phyloP scores from a whole-genome alignment of 2,888 invertebrate genomes.

The Cantharis lateralis region DNA sequence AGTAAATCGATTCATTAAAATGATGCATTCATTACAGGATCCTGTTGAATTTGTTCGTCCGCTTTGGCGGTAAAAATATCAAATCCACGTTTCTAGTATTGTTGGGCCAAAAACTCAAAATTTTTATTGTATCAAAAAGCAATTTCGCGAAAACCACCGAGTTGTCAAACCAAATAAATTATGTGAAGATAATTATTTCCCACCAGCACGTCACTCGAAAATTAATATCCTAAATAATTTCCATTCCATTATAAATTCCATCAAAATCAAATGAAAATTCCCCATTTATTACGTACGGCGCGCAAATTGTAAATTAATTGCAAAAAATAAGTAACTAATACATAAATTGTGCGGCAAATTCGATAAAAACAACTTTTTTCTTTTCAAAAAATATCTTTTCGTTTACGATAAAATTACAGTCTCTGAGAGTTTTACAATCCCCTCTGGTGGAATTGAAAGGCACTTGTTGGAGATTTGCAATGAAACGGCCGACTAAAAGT shows the following conservation, averaged over 20 bases:
- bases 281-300: neutral
- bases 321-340: neutral
- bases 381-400: constrained; percentile 6
- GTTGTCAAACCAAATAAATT: neutral
- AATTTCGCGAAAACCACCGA: neutral
- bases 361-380: neutral
- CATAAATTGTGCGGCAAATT: neutral
- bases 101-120: neutral
- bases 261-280: constrained; percentile 1
- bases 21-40: neutral
- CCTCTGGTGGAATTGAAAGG: constrained; percentile 54
- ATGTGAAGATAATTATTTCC: neutral
- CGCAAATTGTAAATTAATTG: neutral
- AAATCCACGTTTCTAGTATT: neutral
- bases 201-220: neutral
- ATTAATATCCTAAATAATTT: neutral
- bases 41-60: neutral
- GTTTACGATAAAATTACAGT: constrained; percentile 24
- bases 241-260: constrained; percentile 3
- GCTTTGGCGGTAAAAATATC: neutral
- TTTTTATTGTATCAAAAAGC: neutral
- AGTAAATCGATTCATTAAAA: neutral
- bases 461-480: constrained; percentile 54
- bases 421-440: constrained; percentile 44
- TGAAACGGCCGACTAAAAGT: constrained; percentile 51